phyloP scores from a whole-genome alignment of 2,113 vertebrate genomes.

The Saimiri boliviensis region DNA sequence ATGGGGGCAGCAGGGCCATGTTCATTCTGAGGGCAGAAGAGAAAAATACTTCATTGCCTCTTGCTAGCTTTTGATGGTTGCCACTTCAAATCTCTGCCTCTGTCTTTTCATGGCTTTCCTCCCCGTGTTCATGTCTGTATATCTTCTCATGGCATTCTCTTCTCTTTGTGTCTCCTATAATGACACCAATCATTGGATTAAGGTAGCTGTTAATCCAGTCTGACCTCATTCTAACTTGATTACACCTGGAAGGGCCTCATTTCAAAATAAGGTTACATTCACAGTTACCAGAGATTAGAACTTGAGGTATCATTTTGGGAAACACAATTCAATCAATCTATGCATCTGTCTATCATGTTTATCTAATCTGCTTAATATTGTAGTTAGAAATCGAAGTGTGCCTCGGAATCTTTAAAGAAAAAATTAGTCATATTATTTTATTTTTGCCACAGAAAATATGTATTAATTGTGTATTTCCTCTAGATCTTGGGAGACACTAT shows the following conservation, averaged over 20 bases:
- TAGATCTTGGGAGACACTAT: neutral
- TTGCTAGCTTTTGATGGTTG: too few relatives aligned
- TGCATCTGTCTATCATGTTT: neutral
- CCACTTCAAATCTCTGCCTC: neutral
- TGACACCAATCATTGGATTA: neutral
- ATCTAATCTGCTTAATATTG: neutral
- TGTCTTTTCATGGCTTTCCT: neutral
- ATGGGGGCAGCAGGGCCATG: too few relatives aligned
- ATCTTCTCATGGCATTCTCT: neutral
- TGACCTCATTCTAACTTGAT: neutral
- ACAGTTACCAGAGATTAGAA: neutral
- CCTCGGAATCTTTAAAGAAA: neutral
- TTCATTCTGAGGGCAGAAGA: neutral
- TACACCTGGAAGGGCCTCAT: neutral
- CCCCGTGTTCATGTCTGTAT: neutral
- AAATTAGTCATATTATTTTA: neutral
- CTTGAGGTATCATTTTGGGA: neutral
- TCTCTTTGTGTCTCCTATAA: neutral
- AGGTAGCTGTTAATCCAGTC: neutral
- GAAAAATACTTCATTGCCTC: neutral
- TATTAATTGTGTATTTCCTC: neutral
- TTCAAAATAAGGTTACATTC: neutral
- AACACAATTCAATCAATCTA: neutral
- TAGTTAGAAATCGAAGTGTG: neutral
- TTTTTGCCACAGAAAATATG: neutral